These are phyloP conservation scores for Falco peregrinus DNA, from an alignment of 2,797 vertebrate species.

Conservation along the genomic window DNA sequence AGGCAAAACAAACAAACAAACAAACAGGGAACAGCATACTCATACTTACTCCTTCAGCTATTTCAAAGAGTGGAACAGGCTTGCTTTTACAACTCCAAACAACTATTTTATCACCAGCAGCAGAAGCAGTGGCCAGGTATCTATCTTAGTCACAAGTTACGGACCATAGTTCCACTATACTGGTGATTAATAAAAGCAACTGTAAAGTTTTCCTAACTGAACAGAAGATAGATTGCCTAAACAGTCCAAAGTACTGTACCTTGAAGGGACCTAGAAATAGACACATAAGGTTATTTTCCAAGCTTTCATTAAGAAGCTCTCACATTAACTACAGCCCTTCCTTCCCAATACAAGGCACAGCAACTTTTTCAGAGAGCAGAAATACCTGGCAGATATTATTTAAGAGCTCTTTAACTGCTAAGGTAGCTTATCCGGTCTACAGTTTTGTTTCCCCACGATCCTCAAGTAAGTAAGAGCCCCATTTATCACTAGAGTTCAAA, in stretches of 20 bases:
- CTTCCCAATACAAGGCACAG: neutral
- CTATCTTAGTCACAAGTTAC: slow-evolving; percentile 83
- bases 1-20: neutral
- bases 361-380: neutral
- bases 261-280: slow-evolving; percentile 9
- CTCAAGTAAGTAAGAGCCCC: neutral
- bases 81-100: slow-evolving; percentile 90
- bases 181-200: slow-evolving; percentile 6
- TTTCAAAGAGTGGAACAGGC: slow-evolving; percentile 87
- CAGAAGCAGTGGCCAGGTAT: slow-evolving; percentile 91
- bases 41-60: slow-evolving; percentile 92
- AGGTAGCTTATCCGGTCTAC: neutral
- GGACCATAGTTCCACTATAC: slow-evolving; percentile 64
- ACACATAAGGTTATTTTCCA: slow-evolving; percentile 6
- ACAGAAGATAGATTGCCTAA: neutral
- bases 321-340: neutral
- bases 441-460: neutral
- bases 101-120: slow-evolving; percentile 92
- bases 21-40: neutral
- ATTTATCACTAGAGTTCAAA: neutral
- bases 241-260: neutral
- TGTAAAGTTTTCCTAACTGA: neutral
- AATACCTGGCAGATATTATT: neutral
- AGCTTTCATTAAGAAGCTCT: neutral
- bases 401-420: neutral